Evolutionary conservation across 2,797 vertebrate species (phyloP), one percentile per base, ranked within the genome.

Genomic region (Prunella strophiata): DNA sequence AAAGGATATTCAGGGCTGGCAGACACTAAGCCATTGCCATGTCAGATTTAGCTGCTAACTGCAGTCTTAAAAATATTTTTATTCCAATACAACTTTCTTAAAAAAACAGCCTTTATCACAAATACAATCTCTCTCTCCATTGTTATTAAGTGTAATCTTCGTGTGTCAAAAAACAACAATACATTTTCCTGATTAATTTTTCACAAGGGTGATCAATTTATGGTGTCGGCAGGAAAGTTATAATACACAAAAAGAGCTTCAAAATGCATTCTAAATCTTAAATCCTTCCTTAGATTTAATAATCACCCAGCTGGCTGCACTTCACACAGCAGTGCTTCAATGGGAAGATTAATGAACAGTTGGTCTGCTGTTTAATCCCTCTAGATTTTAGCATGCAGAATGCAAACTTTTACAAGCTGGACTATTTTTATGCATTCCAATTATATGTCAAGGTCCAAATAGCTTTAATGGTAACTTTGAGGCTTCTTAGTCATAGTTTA

Each of bases 281-380:
- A 97, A 97, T 90, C 89, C 45, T 91, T 93, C 70, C 87, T 91
- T 72, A 96, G 80, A 96, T 93, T 95, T 95, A 94, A 93, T 95
- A 94, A 78, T 94, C 81, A 96, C 48, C 62, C 96, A 95, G 79
- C 51, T 89, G 75, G 86, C 66, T 93, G 78, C 43, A 96, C 84
- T 95, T 96, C 91, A 95, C 68, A 96, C 73, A 91, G 89, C 73
- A 90, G 85, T 55, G 75, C 73, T 86, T 95, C 81, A 97, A 91
- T 85, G 11, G 74, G 76, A 97, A 96, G 91, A 96, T 90, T 95
- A 97, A 95, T 78, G 70, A 97, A 80, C 75, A 93, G 93, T 96
- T 96, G 88, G 77, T 91, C 88, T 84, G 76, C 47, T 82, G 91
- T 70, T 94, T 96, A 97, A 96, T 97, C 87, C 52, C 81, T 92